Base-by-base conservation (phyloP, 2,113 vertebrate species). In the Heloderma charlesbogerti region DNA sequence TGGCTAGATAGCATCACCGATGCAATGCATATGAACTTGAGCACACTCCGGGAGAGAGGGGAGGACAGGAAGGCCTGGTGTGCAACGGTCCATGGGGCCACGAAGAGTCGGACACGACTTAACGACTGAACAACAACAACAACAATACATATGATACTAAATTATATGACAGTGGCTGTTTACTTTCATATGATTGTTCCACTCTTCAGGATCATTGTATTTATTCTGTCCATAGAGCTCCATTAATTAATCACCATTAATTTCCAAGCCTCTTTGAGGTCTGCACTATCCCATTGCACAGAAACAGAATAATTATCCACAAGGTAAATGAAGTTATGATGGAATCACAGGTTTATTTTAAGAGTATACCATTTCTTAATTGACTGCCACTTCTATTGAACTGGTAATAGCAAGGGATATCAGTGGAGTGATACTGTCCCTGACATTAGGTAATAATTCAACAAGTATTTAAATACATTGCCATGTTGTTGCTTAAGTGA, bases 381-480 rank as follows among this genome's bases (percentile, higher is more conserved):
- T 25, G n/a, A 63, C 48, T 63, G 69, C 6, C 15, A 31, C 9
- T 75, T 82, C 54, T 0, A 0, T 77, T 90, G 90, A 89, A 91
- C 45, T 74, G 90, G 34, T 63, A 91, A 84, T 4, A 92, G 40
- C 37, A 92, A 78, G 89, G 63, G 86, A 91, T 91, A 4, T 91
- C 85, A 34, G 80, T 3, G 27, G 45, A 2, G 1, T 72, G 4
- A 13, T 85, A 67, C 25, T 67, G 25, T 86, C 40, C 15, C 3
- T 91, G 1, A 77, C 78, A 67, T 12, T 37, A 92, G 34, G 27
- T 3, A 92, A 34, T 8, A 51, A 89, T 90, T 94, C 92, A 95
- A 94, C 48, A 3, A 80, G 25, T 86, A 86, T 92, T 94, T n/a
- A 78, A 90, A 88, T 92, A 93, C 91, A 92, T 84, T 40, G 63